A percentile compares a stretch with the other conserved stretches of the same genome.
phyloP scores from a whole-genome alignment of 2,888 invertebrate genomes.

The Cosmopolites sordidus region DNA sequence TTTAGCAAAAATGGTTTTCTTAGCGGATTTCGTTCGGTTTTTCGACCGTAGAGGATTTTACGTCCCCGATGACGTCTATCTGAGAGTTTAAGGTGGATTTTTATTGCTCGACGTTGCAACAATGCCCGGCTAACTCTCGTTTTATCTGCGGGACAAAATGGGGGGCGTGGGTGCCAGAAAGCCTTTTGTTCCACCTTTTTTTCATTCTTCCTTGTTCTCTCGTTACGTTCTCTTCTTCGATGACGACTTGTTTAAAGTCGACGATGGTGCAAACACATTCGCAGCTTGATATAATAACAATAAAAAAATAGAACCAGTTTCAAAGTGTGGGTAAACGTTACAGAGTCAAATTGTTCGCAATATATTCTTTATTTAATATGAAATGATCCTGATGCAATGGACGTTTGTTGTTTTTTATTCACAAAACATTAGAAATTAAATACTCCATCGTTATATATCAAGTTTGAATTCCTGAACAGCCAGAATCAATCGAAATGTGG shows the following conservation, averaged over 20 bases:
- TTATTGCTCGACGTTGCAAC: constrained; percentile 23
- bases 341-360: neutral
- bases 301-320: neutral
- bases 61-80: neutral
- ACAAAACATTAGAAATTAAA: no score
- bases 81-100: constrained; percentile 19
- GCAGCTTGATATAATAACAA: neutral
- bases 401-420: no score
- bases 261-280: neutral
- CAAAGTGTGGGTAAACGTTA: neutral
- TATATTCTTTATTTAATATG: no score
- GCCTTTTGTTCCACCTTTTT: neutral
- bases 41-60: no score
- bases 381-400: no score
- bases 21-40: no score
- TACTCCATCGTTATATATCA: no score
- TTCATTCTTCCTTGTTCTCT: neutral
- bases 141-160: constrained; percentile 24
- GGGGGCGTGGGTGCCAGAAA: constrained; percentile 15
- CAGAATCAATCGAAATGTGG: no score
- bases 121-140: constrained; percentile 20
- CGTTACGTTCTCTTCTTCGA: neutral
- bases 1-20: no score
- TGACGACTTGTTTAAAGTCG: neutral
- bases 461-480: no score